These are phyloP conservation scores for Acrossocheilus fasciatus DNA, from an alignment of 2,797 vertebrate genomes.

Conservation along the genomic window DNA sequence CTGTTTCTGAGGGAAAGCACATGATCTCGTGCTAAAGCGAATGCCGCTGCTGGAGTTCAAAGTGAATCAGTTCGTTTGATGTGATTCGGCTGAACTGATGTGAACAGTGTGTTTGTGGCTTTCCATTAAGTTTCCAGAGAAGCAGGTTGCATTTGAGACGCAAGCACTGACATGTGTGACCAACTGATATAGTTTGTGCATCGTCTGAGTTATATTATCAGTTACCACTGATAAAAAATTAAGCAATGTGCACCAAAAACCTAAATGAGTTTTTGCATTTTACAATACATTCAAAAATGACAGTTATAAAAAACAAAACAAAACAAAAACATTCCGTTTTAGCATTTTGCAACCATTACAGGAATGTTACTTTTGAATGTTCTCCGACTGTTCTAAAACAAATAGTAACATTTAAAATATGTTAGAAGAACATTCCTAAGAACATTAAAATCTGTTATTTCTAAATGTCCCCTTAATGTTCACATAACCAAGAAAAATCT, in stretches of 20 bases:
- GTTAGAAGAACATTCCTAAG: neutral
- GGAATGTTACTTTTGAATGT: neutral
- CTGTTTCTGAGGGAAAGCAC: neutral
- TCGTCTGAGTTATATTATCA: neutral
- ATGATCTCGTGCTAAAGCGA: neutral
- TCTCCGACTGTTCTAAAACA: neutral
- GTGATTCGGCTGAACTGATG: neutral
- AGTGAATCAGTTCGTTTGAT: neutral
- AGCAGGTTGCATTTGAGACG: neutral
- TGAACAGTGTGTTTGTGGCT: conserved; percentile 14
- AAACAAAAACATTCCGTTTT: neutral
- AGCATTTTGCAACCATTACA: neutral
- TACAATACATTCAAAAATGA: no score
- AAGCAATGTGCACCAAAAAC: no score
- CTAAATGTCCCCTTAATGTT: no score
- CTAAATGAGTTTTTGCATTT: neutral
- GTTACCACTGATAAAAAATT: no score
- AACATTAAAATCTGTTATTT: no score
- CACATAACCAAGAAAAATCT: no score
- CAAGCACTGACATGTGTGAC: neutral
- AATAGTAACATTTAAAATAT: neutral
- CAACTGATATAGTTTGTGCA: neutral
- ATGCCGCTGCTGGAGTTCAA: neutral
- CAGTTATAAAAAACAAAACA: no score
- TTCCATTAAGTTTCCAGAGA: neutral